Conservation (phyloP, 92 coral and sea anemone genomes). For the Paragorgia papillata region DNA sequence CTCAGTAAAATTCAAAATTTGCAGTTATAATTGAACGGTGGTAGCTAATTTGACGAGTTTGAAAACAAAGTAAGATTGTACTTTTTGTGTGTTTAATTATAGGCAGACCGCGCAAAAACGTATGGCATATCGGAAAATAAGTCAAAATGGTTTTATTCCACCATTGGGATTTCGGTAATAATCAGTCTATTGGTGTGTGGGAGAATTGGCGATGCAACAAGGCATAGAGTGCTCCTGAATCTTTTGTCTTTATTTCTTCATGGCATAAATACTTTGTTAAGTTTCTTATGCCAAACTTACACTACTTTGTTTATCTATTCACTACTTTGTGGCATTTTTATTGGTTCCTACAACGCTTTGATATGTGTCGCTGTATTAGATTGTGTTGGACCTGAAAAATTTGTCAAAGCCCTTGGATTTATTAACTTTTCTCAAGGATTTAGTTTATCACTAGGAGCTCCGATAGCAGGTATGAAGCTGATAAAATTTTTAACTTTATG, state of each 20-base stretch:
- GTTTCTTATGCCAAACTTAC: conserved; percentile 20
- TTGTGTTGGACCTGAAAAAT: conserved; percentile 21
- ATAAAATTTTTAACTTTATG: too few relatives aligned
- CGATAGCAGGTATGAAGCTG: conserved; percentile 2
- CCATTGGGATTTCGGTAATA: conserved; percentile 3
- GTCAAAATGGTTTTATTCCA: conserved; percentile 30
- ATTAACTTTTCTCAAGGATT: conserved; percentile 1
- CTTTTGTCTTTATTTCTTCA: conserved; percentile 10
- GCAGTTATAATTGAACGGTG: too few relatives aligned
- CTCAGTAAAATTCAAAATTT: too few relatives aligned
- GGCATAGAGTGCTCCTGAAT: background rate
- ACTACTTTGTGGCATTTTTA: background rate
- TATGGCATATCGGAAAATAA: conserved; percentile 17
- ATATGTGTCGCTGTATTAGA: conserved; percentile 7
- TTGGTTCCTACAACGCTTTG: background rate
- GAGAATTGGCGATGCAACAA: conserved; percentile 3
- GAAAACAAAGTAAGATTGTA: too few relatives aligned
- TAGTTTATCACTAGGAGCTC: conserved; percentile 4
- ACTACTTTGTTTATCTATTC: conserved; percentile 25
- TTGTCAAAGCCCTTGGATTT: conserved; percentile 28
- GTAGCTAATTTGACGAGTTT: too few relatives aligned
- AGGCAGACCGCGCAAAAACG: conserved; percentile 22
- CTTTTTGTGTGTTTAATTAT: background rate
- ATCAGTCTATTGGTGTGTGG: background rate
- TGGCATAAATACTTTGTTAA: conserved; percentile 23